Base-by-base conservation (phyloP, 1,140 invertebrate genomes). In the Hycleus cichorii region DNA sequence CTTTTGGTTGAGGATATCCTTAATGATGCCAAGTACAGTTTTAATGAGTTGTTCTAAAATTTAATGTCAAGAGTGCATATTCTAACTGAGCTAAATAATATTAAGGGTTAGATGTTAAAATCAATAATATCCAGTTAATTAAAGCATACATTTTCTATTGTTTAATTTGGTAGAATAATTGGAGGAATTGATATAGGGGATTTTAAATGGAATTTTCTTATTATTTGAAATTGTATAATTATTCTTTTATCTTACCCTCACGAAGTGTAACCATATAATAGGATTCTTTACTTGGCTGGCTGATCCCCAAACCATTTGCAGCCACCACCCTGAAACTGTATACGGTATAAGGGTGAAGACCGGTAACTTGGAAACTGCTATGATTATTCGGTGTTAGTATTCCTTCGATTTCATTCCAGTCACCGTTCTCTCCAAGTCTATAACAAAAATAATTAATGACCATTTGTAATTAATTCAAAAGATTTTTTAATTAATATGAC, bases 261-360 rank as follows among this genome's bases (percentile, higher is more conserved):
- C 87, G 76, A 39, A 88, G 77, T 39, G 87, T 89, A 61, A 88
- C 80, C 76, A 88, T 87, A 72, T 85, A 88, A 74, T 87, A 89
- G 47, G 86, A 87, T 67, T 84, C 80, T 69, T 83, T 83, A 73
- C 85, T 87, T 44, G 86, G 84, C 42, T 74, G 73, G 72, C 86
- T 87, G 45, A 78, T 74, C 53, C 87, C 87, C 69, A 87, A 78
- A 49, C 79, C 81, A 72, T 89, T 90, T 42, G 87, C 84, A 39
- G 85, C 87, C 47, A 83, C 72, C 55, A 88, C 80, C 51, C 83
- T 78, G 76, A 89, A 89, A 72, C 85, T 87, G 74, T 89, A 88
- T 46, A 88, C 85, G 32, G 84, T 88, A 72, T 84, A 89, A 11
- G 87, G 87, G 58, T 77, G 76, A 54, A 89, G 76, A 47, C 78